Evolutionary conservation across 2,888 invertebrate genomes (phyloP).

Genomic region (Allygus modestus): DNA sequence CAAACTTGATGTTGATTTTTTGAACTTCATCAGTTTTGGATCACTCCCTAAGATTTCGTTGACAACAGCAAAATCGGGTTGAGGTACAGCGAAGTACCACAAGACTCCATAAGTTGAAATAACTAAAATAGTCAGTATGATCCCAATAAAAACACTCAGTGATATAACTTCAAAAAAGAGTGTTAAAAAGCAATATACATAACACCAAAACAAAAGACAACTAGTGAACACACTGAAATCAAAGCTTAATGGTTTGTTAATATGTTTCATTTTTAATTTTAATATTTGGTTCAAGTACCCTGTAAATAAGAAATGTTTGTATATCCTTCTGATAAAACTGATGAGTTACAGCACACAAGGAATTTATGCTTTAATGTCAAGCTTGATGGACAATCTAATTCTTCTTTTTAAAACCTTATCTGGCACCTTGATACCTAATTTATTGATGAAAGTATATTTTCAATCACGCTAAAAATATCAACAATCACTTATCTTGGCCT

Average conservation of each 20-base stretch:
- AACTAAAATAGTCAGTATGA: background rate
- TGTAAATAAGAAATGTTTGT: too few relatives aligned
- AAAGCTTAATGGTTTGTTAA: conserved; percentile 20
- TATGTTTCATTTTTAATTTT: conserved; percentile 13
- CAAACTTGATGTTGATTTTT: conserved; percentile 23
- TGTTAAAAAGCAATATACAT: conserved; percentile 8
- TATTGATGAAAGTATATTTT: too few relatives aligned
- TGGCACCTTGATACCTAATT: too few relatives aligned
- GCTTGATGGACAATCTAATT: too few relatives aligned
- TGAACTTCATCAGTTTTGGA: conserved; percentile 41
- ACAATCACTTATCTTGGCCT: too few relatives aligned
- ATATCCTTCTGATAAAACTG: too few relatives aligned
- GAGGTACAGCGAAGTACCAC: conserved; percentile 64
- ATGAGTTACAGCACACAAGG: too few relatives aligned
- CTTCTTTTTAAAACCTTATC: too few relatives aligned
- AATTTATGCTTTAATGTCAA: too few relatives aligned
- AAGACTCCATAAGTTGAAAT: conserved; percentile 47
- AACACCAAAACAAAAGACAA: conserved; percentile 36
- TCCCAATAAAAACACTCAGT: background rate
- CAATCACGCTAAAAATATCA: too few relatives aligned
- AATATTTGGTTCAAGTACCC: too few relatives aligned
- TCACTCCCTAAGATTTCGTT: conserved; percentile 65
- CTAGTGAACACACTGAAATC: conserved; percentile 14
- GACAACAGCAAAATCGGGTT: conserved; percentile 59
- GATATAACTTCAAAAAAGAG: conserved; percentile 29